These are phyloP conservation scores for Theonella swinhoei DNA, from an alignment of 37 sponge, comb jelly and placozoan genomes.

Conservation along the genomic window DNA sequence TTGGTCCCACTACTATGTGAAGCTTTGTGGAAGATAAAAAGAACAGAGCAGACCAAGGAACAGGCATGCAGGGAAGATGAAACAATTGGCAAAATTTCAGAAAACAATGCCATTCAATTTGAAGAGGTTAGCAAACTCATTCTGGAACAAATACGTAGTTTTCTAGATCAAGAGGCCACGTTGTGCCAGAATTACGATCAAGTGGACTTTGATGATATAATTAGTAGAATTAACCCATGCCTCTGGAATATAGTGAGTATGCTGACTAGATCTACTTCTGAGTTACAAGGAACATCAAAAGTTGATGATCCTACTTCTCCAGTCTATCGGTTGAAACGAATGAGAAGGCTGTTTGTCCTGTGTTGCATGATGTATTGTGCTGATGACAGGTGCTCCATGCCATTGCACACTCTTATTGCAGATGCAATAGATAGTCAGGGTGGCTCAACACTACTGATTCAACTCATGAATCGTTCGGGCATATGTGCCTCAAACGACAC, in stretches of 20 bases:
- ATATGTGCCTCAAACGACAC: conserved; percentile 22
- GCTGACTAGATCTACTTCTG: conserved; percentile 10
- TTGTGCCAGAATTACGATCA: neutral
- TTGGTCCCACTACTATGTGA: neutral
- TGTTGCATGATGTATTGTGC: conserved; percentile 6
- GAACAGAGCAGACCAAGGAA: neutral
- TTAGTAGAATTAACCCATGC: neutral
- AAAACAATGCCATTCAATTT: neutral
- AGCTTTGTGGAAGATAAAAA: neutral
- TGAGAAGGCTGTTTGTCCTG: neutral
- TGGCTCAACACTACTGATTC: conserved; percentile 13
- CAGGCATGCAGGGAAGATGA: neutral
- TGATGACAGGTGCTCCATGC: conserved; percentile 18
- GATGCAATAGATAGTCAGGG: conserved; percentile 27
- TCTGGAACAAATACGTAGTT: neutral
- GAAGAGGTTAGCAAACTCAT: neutral
- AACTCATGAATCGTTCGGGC: conserved; percentile 9
- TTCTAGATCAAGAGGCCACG: neutral
- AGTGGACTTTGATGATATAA: conserved; percentile 8
- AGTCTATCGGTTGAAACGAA: neutral
- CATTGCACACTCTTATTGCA: conserved; percentile 21
- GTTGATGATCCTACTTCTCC: neutral
- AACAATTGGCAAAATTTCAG: neutral
- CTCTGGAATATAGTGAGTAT: conserved; percentile 10
- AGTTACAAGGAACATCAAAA: neutral